Percentiles rank a stretch among this genome's conserved stretches.
phyloP scores from a whole-genome alignment of 2,797 vertebrate genomes.

The Eurystomus glaucurus region DNA sequence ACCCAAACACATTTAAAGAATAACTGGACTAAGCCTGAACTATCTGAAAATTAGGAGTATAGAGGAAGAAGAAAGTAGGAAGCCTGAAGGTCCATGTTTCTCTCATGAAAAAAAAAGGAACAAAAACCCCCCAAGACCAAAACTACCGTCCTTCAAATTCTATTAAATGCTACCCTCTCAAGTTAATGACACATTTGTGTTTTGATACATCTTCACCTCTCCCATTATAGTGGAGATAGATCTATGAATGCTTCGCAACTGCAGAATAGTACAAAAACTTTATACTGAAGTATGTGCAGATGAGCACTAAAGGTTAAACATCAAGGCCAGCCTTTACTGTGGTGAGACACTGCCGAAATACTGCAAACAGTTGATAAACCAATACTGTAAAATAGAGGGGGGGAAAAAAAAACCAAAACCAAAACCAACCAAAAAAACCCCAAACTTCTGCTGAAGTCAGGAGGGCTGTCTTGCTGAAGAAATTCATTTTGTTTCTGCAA shows the following conservation, averaged over 20 bases:
- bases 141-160: neutral
- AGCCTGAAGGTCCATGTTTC: neutral
- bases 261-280: neutral
- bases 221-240: neutral
- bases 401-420: neutral
- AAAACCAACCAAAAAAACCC: neutral
- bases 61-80: neutral
- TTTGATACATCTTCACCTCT: neutral
- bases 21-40: neutral
- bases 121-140: too few relatives aligned
- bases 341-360: neutral
- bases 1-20: neutral
- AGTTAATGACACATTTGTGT: neutral
- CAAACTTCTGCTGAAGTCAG: neutral
- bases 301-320: neutral
- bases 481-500: neutral
- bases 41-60: neutral
- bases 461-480: neutral
- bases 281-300: neutral
- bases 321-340: neutral
- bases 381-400: neutral
- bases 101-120: neutral
- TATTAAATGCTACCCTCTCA: neutral
- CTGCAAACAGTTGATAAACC: neutral
- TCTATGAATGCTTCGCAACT: neutral